These are phyloP conservation scores for Lepilemur septentrionalis DNA, from an alignment of 2,797 vertebrate genomes.

Conservation along the genomic window DNA sequence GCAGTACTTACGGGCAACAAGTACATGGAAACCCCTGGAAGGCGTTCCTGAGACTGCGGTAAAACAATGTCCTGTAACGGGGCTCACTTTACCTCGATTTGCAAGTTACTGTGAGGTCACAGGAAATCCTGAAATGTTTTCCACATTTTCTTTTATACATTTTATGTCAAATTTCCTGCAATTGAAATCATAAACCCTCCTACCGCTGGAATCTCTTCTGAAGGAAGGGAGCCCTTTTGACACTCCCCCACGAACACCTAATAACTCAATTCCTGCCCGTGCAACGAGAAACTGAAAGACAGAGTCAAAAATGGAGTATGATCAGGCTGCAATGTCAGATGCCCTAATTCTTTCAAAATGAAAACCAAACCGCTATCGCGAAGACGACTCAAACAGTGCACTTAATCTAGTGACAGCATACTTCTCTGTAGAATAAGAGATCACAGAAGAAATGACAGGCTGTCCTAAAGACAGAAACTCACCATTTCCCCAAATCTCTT, in stretches of 20 bases:
- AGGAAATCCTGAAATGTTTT: conserved; percentile 79
- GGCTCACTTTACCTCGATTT: conserved; percentile 75
- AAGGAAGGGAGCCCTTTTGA: conserved; percentile 67
- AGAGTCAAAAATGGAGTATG: conserved; percentile 45
- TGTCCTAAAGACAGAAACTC: not conserved
- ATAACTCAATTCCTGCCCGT: conserved; percentile 68
- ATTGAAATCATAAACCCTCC: conserved; percentile 74
- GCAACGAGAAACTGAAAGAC: conserved; percentile 62
- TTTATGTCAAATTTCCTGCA: conserved; percentile 75
- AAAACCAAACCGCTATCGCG: conserved; percentile 46
- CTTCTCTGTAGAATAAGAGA: conserved; percentile 55
- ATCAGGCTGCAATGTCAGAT: conserved; percentile 62
- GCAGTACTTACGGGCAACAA: conserved; percentile 54
- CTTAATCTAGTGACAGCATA: not conserved
- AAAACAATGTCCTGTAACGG: conserved; percentile 26
- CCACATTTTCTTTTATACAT: conserved; percentile 75
- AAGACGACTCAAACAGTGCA: not conserved
- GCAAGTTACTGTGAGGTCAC: conserved; percentile 80
- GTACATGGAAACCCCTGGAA: conserved; percentile 39
- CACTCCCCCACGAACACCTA: conserved; percentile 56
- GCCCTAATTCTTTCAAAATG: conserved; percentile 27
- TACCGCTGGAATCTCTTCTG: conserved; percentile 68
- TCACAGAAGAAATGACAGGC: conserved; percentile 45
- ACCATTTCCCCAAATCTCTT: not conserved
- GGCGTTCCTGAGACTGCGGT: conserved; percentile 32